Evolutionary conservation across 2,888 invertebrate species (phyloP).

Genomic region (Atrina japonica): DNA sequence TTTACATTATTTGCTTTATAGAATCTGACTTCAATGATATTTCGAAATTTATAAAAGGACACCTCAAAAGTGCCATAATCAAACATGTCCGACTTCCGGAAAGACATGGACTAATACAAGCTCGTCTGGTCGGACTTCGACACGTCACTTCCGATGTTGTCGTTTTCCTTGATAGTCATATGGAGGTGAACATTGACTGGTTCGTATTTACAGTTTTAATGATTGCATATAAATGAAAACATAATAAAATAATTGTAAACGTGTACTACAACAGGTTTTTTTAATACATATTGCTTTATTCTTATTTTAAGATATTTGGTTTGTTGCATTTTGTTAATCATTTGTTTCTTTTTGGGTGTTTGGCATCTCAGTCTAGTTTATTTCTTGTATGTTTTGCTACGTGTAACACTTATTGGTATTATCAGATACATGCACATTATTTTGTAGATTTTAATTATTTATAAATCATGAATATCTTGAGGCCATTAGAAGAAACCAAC

Average conservation of each 20-base stretch:
- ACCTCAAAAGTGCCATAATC: constrained; percentile 52
- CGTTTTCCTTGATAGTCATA: constrained; percentile 68
- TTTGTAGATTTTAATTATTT: too few species aligned
- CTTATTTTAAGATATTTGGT: background rate
- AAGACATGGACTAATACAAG: constrained; percentile 60
- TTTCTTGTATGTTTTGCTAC: too few species aligned
- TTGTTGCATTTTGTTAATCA: background rate
- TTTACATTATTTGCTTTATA: background rate
- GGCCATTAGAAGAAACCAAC: too few species aligned
- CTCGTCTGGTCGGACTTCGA: constrained; percentile 56
- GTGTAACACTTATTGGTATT: too few species aligned
- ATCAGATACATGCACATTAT: too few species aligned
- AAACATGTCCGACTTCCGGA: constrained; percentile 49
- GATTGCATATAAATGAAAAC: too few species aligned
- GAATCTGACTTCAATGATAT: constrained; percentile 13
- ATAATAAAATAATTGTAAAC: too few species aligned
- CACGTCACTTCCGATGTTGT: constrained; percentile 62
- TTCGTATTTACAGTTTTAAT: constrained; percentile 41
- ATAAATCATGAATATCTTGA: too few species aligned
- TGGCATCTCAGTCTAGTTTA: too few species aligned
- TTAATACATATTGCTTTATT: constrained; percentile 3
- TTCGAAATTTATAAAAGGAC: constrained; percentile 33
- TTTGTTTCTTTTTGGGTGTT: background rate
- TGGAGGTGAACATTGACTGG: constrained; percentile 70
- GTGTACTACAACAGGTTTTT: too few species aligned